Base-by-base conservation (phyloP, 92 coral and sea anemone genomes). In the Chrysogorgia sp. region DNA sequence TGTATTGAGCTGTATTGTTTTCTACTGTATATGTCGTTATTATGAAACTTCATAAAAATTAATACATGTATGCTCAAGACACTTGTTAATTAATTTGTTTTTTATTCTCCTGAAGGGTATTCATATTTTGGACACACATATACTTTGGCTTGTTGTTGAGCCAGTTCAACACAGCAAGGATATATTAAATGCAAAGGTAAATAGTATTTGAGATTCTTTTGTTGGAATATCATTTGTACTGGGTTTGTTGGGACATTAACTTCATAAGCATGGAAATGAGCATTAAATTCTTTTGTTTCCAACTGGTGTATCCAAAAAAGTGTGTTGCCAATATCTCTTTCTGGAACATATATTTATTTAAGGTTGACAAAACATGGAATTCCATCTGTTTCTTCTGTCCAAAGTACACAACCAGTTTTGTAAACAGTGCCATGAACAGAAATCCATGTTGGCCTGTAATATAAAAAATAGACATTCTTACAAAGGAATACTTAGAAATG, bases 401-500 rank as follows among this genome's bases (percentile, higher is more conserved):
- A 80, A 57, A 88, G 59, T 23, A 74, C 74, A 40, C 84, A 67
- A 24, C 79, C 80, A 59, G 35, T 34, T 77, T 88, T 88, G 70
- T 80, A 85, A 41, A 77, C 84, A 31, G 83, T 88, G 15, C 86
- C 88, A 31, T 49, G 75, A 50, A 88, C 63, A 32, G 86, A 69
- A 14, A 84, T 56, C 91, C 88, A 84, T 59, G 66, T 88, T 19
- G 63, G 32, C 76, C 91, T 84, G 63, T 41, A 85, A 74, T 5
- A 52, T 55, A 81, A 37, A 37, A 4, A 74, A 65, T 69, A 17
- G 20, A 20, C 21, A 58, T n/a, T 28, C 20, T 14, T 28, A 56
- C 9, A 10, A 20, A 12, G 12, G 10, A 20, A 56, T 56, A 12
- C 31, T 26, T 22, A 63, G 15, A 2, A 52, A 52, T 19, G 23